phyloP scores from a whole-genome alignment of 2,888 invertebrate species.

The Oithona nana region DNA sequence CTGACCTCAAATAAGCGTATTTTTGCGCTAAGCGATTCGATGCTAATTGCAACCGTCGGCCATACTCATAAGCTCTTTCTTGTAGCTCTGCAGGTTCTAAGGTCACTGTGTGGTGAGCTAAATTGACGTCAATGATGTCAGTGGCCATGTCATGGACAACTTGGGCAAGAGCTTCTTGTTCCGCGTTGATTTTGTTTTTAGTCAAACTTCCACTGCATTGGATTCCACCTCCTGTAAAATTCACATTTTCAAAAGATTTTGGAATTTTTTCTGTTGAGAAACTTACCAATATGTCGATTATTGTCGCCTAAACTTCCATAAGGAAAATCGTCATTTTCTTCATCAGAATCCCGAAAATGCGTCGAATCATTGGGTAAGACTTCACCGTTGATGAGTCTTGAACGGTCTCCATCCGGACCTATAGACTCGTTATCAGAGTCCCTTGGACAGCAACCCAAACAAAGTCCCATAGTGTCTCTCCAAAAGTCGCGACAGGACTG shows the following conservation, averaged over 20 bases:
- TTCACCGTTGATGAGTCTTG: not conserved
- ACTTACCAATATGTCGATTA: not conserved
- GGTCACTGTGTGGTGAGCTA: not conserved
- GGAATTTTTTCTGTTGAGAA: too few species aligned
- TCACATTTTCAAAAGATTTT: not conserved
- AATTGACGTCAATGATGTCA: not conserved
- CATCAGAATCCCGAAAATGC: not conserved
- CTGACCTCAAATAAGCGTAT: not conserved
- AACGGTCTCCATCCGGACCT: not conserved
- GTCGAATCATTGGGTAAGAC: not conserved
- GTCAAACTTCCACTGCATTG: not conserved
- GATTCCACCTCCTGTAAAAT: not conserved
- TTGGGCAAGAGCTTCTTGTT: not conserved
- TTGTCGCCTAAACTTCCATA: not conserved
- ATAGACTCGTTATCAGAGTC: not conserved
- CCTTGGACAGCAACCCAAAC: not conserved
- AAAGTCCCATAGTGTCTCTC: not conserved
- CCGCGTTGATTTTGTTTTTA: not conserved
- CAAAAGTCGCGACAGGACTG: not conserved
- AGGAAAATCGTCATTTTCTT: not conserved
- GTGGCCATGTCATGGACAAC: not conserved
- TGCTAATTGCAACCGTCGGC: not conserved
- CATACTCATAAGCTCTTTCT: not conserved
- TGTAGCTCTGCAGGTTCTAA: not conserved
- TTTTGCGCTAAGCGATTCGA: not conserved